Conservation (phyloP, 2,888 invertebrate genomes). For the Epsilonema sp. region DNA sequence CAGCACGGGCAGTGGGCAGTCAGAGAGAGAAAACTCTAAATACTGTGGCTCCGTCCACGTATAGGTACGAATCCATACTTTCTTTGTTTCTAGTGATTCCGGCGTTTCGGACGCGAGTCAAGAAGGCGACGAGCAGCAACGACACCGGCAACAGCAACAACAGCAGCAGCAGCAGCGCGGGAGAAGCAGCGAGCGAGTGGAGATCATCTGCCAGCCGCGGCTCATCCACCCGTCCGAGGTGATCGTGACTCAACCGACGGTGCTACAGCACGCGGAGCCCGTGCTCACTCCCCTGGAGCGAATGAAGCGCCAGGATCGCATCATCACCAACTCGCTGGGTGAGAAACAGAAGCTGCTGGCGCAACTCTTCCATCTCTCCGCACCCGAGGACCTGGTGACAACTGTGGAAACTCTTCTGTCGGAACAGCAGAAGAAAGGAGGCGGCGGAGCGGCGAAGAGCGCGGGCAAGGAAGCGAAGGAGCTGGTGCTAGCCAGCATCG, state of each 20-base stretch:
- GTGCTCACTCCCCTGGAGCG: slow-evolving; percentile 31
- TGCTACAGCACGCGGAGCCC: slow-evolving; percentile 30
- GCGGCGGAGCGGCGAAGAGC: slow-evolving; percentile 13
- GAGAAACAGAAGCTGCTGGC: slow-evolving; percentile 23
- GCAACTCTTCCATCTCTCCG: slow-evolving; percentile 15
- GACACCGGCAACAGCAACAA: no score
- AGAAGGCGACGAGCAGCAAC: neutral
- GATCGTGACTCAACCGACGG: slow-evolving; percentile 1
- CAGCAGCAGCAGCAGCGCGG: no score
- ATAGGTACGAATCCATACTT: no score
- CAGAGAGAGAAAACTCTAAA: no score
- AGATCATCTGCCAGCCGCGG: slow-evolving; percentile 17
- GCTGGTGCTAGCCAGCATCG: slow-evolving; percentile 25
- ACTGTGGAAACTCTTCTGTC: no score
- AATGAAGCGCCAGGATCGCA: slow-evolving; percentile 27
- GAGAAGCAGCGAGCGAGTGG: slow-evolving; percentile 11
- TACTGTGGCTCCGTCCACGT: no score
- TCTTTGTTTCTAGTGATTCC: slow-evolving; percentile 12
- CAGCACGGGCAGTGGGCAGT: no score
- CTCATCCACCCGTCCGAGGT: slow-evolving; percentile 8
- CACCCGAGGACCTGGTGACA: no score
- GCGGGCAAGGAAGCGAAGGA: slow-evolving; percentile 18
- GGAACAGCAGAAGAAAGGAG: no score
- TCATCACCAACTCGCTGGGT: slow-evolving; percentile 15
- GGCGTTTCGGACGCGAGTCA: slow-evolving; percentile 13